Evolutionary conservation across 2,888 invertebrate species (phyloP), one percentile per base, ranked within the genome.

Genomic region (Deroplatys truncata): DNA sequence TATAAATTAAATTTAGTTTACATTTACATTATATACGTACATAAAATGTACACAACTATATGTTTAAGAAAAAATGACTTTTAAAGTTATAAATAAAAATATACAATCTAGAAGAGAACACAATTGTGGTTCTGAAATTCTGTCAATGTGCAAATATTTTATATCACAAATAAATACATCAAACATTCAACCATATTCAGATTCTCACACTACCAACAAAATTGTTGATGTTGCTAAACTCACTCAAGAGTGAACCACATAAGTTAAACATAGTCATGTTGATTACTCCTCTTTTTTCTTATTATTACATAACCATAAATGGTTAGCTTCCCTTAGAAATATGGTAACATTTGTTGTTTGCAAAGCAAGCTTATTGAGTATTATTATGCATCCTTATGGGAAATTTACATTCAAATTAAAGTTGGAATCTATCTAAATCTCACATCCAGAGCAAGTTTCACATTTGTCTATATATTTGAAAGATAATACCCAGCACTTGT

Each of bases 101-200:
- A 31, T 88, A 88, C 49, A 84, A 86, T 82, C n/a, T 84, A 82
- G 82, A 89, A 88, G 86, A 88, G 90, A 90, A 90, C 90, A 90
- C 90, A 90, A 90, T 83, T 85, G 90, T 90, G 88, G 90, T 88
- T 90, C 56, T 88, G 82, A 82, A 56, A 86, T 28, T 86, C 16
- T 83, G 72, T 86, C 31, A 84, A 56, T 84, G 85, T 90, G 90
- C 90, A 86, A 90, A 88, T 88, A 88, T 72, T 84, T 72, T 89
- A 90, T 90, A 90, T 90, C 89, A 90, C 90, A 90, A 90, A 90
- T 90, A 90, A 90, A 90, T 90, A 90, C 89, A 88, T 89, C 88
- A 86, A 90, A 85, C 90, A 89, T 86, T 28, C 86, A 86, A 86
- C 82, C 82, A 86, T 56, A 29, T 28, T 31, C 82, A 72, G 56